phyloP scores from a whole-genome alignment of 2,888 invertebrate species.

The Andrena camellia region DNA sequence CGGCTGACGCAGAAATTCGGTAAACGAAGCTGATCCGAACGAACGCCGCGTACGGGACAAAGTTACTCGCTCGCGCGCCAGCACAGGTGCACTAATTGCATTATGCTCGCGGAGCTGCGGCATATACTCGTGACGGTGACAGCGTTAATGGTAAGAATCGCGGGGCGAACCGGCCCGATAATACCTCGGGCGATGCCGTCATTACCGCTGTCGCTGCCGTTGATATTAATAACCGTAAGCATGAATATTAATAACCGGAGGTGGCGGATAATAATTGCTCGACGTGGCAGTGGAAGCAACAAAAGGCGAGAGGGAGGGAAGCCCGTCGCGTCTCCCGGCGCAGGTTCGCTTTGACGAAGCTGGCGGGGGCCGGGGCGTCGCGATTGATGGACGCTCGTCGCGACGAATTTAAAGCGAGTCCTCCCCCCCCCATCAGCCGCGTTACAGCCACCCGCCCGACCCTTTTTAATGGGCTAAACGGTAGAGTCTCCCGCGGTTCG shows the following conservation, averaged over 20 bases:
- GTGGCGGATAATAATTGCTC: slow-evolving; percentile 25
- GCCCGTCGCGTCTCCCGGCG: not conserved
- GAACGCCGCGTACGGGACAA: not conserved
- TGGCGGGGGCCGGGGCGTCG: too few relatives aligned
- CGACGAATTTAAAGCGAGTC: slow-evolving; percentile 17
- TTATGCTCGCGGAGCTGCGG: not conserved
- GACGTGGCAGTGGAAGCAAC: not conserved
- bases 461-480: slow-evolving; percentile 45
- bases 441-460: not conserved
- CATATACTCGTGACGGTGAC: not conserved
- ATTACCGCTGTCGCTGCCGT: slow-evolving; percentile 14
- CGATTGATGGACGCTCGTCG: not conserved
- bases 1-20: not conserved
- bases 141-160: slow-evolving; percentile 26
- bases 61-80: not conserved
- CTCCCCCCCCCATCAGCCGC: not conserved
- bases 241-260: slow-evolving; percentile 34
- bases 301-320: not conserved
- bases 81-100: slow-evolving; percentile 8
- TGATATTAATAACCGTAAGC: slow-evolving; percentile 33
- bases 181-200: not conserved
- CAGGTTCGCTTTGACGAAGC: slow-evolving; percentile 12
- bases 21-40: not conserved
- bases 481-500: slow-evolving; percentile 27
- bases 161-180: slow-evolving; percentile 13